Conservation (phyloP, 2,797 vertebrate genomes). For the Typhlichthys subterraneus region DNA sequence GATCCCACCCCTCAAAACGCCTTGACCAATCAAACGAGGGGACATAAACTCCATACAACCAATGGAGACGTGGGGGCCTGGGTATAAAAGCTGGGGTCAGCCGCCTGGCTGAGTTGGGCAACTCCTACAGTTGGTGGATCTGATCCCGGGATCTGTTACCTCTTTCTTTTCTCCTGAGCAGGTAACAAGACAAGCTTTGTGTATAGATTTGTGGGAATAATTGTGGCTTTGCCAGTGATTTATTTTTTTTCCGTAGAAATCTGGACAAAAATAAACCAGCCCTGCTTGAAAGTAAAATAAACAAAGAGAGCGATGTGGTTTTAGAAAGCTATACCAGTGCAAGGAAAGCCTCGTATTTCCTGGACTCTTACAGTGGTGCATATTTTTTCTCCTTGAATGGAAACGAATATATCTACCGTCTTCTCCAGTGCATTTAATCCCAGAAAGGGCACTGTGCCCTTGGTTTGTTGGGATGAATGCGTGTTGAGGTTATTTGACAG, state of each 20-base stretch:
- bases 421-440: too few relatives aligned
- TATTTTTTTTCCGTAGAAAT: slow-evolving; percentile 15
- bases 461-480: too few relatives aligned
- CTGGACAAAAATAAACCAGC: slow-evolving; percentile 22
- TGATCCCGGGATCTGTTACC: slow-evolving; percentile 84
- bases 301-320: background rate
- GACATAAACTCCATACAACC: slow-evolving; percentile 45
- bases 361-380: too few relatives aligned
- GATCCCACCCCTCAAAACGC: slow-evolving; percentile 6
- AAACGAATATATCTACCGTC: too few relatives aligned
- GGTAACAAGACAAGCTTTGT: slow-evolving; percentile 67
- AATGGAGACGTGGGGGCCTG: slow-evolving; percentile 60
- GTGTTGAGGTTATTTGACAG: too few relatives aligned
- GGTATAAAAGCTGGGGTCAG: slow-evolving; percentile 76
- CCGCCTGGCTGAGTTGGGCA: slow-evolving; percentile 77
- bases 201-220: slow-evolving; percentile 22
- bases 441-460: too few relatives aligned
- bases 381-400: too few relatives aligned
- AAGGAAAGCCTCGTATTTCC: too few relatives aligned
- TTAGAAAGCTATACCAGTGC: too few relatives aligned
- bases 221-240: slow-evolving; percentile 23
- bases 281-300: background rate
- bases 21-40: slow-evolving; percentile 67
- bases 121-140: slow-evolving; percentile 82
- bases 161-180: slow-evolving; percentile 79